These are phyloP conservation scores for Bombus cullumanus DNA, from an alignment of 1,140 invertebrate species.

Conservation along the genomic window DNA sequence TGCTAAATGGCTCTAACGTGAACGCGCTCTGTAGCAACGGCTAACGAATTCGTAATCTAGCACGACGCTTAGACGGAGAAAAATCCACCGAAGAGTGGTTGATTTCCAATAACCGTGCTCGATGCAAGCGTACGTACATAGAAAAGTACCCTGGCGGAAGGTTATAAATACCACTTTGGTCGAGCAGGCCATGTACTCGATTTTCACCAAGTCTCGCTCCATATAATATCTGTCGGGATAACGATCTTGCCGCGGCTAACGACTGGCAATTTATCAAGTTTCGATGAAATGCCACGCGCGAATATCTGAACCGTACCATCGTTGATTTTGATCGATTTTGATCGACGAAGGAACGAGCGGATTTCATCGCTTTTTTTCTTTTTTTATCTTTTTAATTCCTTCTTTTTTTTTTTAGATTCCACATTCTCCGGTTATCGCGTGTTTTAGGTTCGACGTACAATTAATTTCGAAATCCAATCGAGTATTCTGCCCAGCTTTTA, in stretches of 20 bases:
- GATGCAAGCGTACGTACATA: not conserved
- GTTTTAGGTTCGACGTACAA: not conserved
- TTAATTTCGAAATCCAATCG: not conserved
- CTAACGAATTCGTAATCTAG: constrained; percentile 6
- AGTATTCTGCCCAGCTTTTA: not conserved
- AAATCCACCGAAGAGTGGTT: no score
- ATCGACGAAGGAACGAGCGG: constrained; percentile 10
- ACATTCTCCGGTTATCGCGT: not conserved
- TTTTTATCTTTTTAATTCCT: no score
- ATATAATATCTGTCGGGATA: constrained; percentile 46
- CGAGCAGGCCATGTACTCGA: constrained; percentile 14
- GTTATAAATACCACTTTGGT: constrained; percentile 39
- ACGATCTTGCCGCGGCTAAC: constrained; percentile 44
- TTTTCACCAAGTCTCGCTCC: constrained; percentile 41
- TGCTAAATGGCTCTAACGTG: no score
- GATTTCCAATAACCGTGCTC: constrained; percentile 17
- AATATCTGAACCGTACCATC: not conserved
- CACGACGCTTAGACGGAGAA: not conserved
- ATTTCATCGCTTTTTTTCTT: not conserved
- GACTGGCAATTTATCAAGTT: constrained; percentile 43
- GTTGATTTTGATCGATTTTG: constrained; percentile 28
- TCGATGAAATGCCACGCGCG: constrained; percentile 35
- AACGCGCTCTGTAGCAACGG: no score
- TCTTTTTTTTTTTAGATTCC: not conserved
- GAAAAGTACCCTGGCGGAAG: constrained; percentile 12